Evolutionary conservation across 2,113 vertebrate species (phyloP).

Genomic region (Mixornis gularis): DNA sequence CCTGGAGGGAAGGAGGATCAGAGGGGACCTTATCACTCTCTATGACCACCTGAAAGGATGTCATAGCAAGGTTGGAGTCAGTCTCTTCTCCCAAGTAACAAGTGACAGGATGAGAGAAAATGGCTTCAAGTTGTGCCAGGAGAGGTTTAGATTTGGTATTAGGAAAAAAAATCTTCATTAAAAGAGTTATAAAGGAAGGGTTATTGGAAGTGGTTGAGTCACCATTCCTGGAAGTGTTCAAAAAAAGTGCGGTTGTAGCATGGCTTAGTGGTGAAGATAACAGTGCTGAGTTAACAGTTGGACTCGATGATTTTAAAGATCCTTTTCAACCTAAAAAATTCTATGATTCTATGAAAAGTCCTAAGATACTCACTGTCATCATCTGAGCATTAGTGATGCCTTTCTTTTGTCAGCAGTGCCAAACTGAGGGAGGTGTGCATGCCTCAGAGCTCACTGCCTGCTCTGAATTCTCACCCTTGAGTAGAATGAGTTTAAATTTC

Average conservation of each 20-base stretch:
- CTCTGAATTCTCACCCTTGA: not conserved
- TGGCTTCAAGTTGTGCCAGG: not conserved
- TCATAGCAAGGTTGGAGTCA: rapidly evolving
- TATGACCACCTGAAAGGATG: not conserved
- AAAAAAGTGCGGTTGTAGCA: not conserved
- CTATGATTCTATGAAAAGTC: not conserved
- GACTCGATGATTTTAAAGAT: not conserved
- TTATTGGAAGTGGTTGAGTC: not conserved
- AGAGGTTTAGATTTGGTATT: not conserved
- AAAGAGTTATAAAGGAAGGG: not conserved
- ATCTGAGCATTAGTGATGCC: not conserved
- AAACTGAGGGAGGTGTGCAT: not conserved
- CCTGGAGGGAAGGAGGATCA: not conserved
- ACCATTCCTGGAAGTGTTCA: not conserved
- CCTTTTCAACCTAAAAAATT: not conserved
- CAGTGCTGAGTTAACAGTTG: not conserved
- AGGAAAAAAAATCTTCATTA: not conserved
- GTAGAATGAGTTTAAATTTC: not conserved
- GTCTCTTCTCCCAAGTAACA: not conserved
- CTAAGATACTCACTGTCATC: not conserved
- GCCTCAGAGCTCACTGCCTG: not conserved
- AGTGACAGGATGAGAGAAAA: not conserved
- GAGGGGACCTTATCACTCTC: not conserved
- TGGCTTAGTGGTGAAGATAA: not conserved
- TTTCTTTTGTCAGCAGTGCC: not conserved